Evolutionary conservation across 2,797 vertebrate species (phyloP).

Genomic region (Hafferia zeledoni): DNA sequence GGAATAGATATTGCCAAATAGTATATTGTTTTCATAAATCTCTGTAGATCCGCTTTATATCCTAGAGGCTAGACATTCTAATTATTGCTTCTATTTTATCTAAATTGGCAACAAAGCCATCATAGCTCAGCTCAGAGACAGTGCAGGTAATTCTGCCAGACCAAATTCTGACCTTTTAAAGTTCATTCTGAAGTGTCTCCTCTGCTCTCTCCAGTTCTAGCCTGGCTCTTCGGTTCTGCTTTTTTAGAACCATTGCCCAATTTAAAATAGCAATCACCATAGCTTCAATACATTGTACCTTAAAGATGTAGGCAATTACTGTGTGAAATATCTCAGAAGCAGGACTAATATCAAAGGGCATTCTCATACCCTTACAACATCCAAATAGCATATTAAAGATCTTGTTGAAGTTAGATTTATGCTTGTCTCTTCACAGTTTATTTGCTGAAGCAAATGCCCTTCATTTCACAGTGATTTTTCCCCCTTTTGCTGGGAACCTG

Average conservation of each 20-base stretch:
- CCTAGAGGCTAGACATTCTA: slow-evolving; percentile 65
- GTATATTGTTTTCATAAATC: slow-evolving; percentile 72
- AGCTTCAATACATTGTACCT: slow-evolving; percentile 53
- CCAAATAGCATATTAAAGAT: slow-evolving; percentile 69
- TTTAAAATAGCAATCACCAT: slow-evolving; percentile 63
- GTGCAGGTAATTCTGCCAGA: slow-evolving; percentile 64
- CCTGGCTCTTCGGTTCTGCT: slow-evolving; percentile 9
- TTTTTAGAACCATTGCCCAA: slow-evolving; percentile 37
- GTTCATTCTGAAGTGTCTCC: slow-evolving; percentile 60
- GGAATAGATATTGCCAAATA: slow-evolving; percentile 69
- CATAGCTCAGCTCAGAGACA: slow-evolving; percentile 50
- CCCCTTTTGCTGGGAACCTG: slow-evolving; percentile 3
- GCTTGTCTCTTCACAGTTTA: slow-evolving; percentile 54
- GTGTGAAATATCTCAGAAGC: slow-evolving; percentile 61
- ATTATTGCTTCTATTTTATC: slow-evolving; percentile 72
- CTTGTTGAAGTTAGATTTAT: slow-evolving; percentile 63
- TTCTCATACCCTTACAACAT: slow-evolving; percentile 58
- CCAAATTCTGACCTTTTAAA: slow-evolving; percentile 67
- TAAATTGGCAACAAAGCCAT: slow-evolving; percentile 70
- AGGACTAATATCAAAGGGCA: slow-evolving; percentile 68
- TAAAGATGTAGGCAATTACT: slow-evolving; percentile 66
- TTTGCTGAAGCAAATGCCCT: slow-evolving; percentile 65
- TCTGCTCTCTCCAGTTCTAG: not conserved
- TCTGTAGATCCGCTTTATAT: slow-evolving; percentile 55
- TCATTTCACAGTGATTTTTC: slow-evolving; percentile 62